Percentiles rank a stretch among this genome's conserved stretches.
Evolutionary conservation across 2,888 invertebrate species (phyloP).

Genomic region (Epinotia ramella): DNA sequence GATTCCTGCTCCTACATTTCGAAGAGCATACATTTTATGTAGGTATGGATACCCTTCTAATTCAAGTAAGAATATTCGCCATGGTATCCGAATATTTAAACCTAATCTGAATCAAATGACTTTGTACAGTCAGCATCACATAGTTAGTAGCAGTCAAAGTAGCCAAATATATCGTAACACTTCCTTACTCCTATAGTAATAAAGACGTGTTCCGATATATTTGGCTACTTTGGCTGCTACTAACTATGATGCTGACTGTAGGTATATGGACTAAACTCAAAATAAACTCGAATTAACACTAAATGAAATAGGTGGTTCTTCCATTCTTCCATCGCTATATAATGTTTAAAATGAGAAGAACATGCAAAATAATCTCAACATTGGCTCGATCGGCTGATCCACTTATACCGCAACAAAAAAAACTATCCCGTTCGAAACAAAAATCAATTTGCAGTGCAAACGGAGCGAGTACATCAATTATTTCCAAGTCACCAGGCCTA

Average conservation of each 20-base stretch:
- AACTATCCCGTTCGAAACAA: slow-evolving; percentile 65
- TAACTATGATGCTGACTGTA: too few relatives aligned
- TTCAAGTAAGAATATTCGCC: not conserved
- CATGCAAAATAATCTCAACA: too few relatives aligned
- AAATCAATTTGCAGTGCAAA: slow-evolving; percentile 83
- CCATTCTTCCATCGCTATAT: not conserved
- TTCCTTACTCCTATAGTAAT: too few relatives aligned
- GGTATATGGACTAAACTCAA: too few relatives aligned
- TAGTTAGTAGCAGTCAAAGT: too few relatives aligned
- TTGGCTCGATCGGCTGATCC: too few relatives aligned
- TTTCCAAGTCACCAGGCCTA: slow-evolving; percentile 80
- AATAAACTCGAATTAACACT: not conserved
- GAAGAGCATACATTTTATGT: slow-evolving; percentile 55
- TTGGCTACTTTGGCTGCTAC: too few relatives aligned
- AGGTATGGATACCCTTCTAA: slow-evolving; percentile 48
- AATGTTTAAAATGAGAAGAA: too few relatives aligned
- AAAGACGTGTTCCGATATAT: too few relatives aligned
- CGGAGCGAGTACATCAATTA: slow-evolving; percentile 79
- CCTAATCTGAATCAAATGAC: too few relatives aligned
- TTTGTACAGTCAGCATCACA: too few relatives aligned
- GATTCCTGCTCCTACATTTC: slow-evolving; percentile 56
- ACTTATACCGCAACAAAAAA: not conserved
- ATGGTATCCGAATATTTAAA: not conserved
- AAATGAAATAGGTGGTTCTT: not conserved
- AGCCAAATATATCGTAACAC: too few relatives aligned